Evolutionary conservation across 2,113 vertebrate genomes (phyloP).

Genomic region (Hypanus sabinus): DNA sequence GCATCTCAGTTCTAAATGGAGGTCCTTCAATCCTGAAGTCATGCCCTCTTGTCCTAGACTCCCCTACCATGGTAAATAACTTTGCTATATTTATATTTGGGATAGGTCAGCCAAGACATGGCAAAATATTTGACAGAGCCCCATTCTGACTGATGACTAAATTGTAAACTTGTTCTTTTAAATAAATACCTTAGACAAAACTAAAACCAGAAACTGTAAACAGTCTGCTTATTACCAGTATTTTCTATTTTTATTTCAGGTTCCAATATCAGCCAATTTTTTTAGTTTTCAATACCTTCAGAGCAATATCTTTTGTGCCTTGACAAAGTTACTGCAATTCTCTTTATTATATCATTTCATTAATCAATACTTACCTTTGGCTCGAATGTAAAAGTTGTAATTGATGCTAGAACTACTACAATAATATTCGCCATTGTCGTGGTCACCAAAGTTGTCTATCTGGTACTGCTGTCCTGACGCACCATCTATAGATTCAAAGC

Average conservation of each 20-base stretch:
- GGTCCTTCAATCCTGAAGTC: too few relatives aligned
- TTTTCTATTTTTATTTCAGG: too few relatives aligned
- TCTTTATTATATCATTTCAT: not conserved
- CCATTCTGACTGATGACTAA: not conserved
- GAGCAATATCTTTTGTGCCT: not conserved
- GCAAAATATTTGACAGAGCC: too few relatives aligned
- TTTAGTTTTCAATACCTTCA: not conserved
- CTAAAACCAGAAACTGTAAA: too few relatives aligned
- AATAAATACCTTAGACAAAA: not conserved
- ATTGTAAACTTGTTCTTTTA: too few relatives aligned
- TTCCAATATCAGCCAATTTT: too few relatives aligned
- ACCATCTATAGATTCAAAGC: accelerated
- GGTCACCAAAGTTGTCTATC: accelerated
- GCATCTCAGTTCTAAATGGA: too few relatives aligned
- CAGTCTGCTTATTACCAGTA: too few relatives aligned
- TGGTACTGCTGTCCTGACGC: accelerated
- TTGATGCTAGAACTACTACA: not conserved
- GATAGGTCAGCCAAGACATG: not conserved
- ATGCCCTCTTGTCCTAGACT: too few relatives aligned
- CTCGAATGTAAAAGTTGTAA: not conserved
- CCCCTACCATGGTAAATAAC: too few relatives aligned
- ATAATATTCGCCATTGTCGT: not conserved
- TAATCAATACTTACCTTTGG: not conserved
- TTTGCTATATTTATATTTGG: too few relatives aligned
- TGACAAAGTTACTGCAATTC: not conserved